Conservation (phyloP, 2,888 invertebrate genomes). For the Cyclophora punctaria region DNA sequence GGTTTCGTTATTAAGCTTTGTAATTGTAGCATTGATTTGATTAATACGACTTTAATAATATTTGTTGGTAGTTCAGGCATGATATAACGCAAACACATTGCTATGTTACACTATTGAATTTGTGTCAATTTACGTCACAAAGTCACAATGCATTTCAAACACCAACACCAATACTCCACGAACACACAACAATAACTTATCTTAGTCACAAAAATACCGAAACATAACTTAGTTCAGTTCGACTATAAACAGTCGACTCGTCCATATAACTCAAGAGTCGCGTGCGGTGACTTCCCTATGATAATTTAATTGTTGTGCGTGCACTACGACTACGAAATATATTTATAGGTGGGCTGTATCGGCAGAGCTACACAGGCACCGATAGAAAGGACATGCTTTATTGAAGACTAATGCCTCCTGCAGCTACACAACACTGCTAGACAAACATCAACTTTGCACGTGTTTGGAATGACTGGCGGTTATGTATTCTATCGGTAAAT, state of each 20-base stretch:
- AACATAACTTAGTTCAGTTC: too few species aligned
- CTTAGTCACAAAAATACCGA: too few species aligned
- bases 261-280: slow-evolving; percentile 60
- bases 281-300: slow-evolving; percentile 69
- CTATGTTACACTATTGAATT: too few species aligned
- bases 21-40: too few species aligned
- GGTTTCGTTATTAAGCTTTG: too few species aligned
- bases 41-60: too few species aligned
- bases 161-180: slow-evolving; percentile 23
- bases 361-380: slow-evolving; percentile 21
- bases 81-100: too few species aligned
- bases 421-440: slow-evolving; percentile 3
- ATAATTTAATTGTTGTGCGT: slow-evolving; percentile 73
- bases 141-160: too few species aligned
- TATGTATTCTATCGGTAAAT: too few species aligned
- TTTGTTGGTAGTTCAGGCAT: too few species aligned
- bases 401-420: slow-evolving; percentile 11
- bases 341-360: slow-evolving; percentile 36
- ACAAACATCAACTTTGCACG: background rate
- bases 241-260: slow-evolving; percentile 19
- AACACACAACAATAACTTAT: background rate
- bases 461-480: background rate
- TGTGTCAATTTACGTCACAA: too few species aligned
- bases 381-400: slow-evolving; percentile 20
- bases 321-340: slow-evolving; percentile 43